Conservation (phyloP, 1,140 invertebrate species). For the Trachymyrmex septentrionalis region DNA sequence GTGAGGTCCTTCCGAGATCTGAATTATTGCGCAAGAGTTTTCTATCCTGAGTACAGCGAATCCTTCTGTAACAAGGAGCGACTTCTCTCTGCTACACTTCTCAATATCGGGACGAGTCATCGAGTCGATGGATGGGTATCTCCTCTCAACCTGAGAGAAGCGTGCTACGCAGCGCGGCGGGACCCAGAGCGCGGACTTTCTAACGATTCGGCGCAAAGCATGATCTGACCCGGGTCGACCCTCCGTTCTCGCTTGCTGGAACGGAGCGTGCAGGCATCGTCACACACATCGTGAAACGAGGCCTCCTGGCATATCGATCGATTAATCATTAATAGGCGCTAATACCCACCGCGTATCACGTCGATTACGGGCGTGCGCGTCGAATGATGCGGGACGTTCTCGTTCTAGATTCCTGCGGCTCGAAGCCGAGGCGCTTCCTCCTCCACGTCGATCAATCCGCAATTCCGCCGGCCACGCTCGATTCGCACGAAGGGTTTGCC, state of each 20-base stretch:
- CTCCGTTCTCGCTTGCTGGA: slow-evolving; percentile 17
- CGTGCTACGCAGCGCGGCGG: slow-evolving; percentile 24
- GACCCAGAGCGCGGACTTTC: slow-evolving; percentile 75
- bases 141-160: slow-evolving; percentile 10
- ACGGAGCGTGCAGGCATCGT: slow-evolving; percentile 71
- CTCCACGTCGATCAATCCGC: slow-evolving; percentile 54
- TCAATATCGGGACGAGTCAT: slow-evolving; percentile 44
- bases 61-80: slow-evolving; percentile 10
- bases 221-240: slow-evolving; percentile 79
- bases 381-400: slow-evolving; percentile 66
- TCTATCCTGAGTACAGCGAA: slow-evolving; percentile 1
- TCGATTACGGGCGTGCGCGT: slow-evolving; percentile 64
- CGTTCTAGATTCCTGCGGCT: slow-evolving; percentile 66
- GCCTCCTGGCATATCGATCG: slow-evolving; percentile 74
- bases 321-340: slow-evolving; percentile 83
- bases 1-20: background rate
- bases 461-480: slow-evolving; percentile 18
- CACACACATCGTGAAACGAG: slow-evolving; percentile 67
- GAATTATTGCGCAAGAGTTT: slow-evolving; percentile 30
- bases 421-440: slow-evolving; percentile 59
- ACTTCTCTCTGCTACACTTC: slow-evolving; percentile 23
- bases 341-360: slow-evolving; percentile 72
- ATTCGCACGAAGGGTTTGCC: slow-evolving; percentile 35
- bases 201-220: slow-evolving; percentile 82
- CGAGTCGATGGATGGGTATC: slow-evolving; percentile 41